Base-by-base conservation (phyloP, 2,797 vertebrate species). In the Lepus oiostolus region DNA sequence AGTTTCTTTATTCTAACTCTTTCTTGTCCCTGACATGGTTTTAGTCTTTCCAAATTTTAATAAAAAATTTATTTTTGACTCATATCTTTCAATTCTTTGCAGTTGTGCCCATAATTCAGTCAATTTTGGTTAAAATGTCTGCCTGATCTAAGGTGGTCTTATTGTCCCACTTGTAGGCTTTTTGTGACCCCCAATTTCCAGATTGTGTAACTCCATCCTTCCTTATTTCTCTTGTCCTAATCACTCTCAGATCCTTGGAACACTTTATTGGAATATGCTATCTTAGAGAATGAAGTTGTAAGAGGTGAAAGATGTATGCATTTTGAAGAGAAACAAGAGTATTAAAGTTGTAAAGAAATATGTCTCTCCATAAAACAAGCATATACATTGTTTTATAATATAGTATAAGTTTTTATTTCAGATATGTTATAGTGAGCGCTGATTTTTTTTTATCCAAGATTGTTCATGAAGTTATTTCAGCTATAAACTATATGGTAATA, bases 341-440 rank as follows among this genome's bases (percentile, higher is more conserved):
- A 47, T 47, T 47, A 47, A 47, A 47, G 42, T 47, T 47, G 42
- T 47, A 47, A 47, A 47, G 42, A 47, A 47, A 47, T 35, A 77
- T 35, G 32, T 74, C 13, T 85, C 22, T 89, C 47, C 17, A 62
- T 28, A 79, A 58, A 28, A 80, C 22, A 72, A 54, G 88, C 47
- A 81, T n/a, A n/a, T 24, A 65, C 32, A 79, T 7, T 70, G 32
- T 60, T 52, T 82, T 75, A 67, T 74, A 80, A 11, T 71, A 58
- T 75, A 80, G 63, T 93, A 93, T 89, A 81, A 92, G 16, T 82
- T 87, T 93, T 72, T 72, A 84, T 79, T 71, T 85, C 24, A 83
- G 10, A 30, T 65, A 70, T n/a, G 62, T 70, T 90, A 52, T 85
- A 67, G 62, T 94, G 28, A 88, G 7, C 38, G 83, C 7, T 0